These are phyloP conservation scores for Poeciliopsis presidionis DNA, from an alignment of 2,797 vertebrate species.

Conservation along the genomic window DNA sequence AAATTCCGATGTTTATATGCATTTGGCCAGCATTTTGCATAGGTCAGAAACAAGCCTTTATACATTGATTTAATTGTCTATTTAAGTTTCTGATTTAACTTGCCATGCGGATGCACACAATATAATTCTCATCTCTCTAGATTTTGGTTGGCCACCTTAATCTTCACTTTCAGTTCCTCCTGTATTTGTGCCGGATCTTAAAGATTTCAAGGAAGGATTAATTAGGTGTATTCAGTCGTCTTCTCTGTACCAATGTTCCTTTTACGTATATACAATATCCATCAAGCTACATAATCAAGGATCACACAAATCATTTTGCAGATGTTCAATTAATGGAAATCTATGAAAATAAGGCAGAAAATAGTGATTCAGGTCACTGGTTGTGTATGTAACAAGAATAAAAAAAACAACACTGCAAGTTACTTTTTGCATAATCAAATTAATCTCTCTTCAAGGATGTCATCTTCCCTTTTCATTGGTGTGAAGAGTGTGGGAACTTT, in stretches of 20 bases:
- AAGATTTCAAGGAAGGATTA: conserved; percentile 59
- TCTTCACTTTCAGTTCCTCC: conserved; percentile 5
- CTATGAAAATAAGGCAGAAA: conserved; percentile 11
- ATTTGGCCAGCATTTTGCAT: neutral
- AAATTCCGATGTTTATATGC: no score
- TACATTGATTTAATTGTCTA: neutral
- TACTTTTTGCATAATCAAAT: conserved; percentile 38
- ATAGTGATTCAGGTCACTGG: conserved; percentile 18
- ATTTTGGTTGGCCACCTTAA: conserved; percentile 10
- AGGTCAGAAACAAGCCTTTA: neutral
- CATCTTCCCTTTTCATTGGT: conserved; percentile 36
- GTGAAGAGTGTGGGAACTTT: conserved; percentile 49
- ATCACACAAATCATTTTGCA: conserved; percentile 42
- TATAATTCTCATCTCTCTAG: neutral
- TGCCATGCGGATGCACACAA: neutral
- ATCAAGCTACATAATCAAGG: conserved; percentile 41
- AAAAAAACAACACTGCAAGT: conserved; percentile 1
- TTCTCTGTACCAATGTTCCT: conserved; percentile 48
- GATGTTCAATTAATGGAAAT: conserved; percentile 31
- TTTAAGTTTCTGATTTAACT: neutral
- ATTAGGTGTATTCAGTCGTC: conserved; percentile 48
- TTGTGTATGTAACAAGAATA: conserved; percentile 24
- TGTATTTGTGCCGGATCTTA: conserved; percentile 48
- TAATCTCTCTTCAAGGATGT: conserved; percentile 35
- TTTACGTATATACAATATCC: conserved; percentile 48